Percentiles rank a stretch among this genome's conserved stretches.
Conservation (phyloP, 92 coral and sea anemone genomes). For the Heteractis magnifica region DNA sequence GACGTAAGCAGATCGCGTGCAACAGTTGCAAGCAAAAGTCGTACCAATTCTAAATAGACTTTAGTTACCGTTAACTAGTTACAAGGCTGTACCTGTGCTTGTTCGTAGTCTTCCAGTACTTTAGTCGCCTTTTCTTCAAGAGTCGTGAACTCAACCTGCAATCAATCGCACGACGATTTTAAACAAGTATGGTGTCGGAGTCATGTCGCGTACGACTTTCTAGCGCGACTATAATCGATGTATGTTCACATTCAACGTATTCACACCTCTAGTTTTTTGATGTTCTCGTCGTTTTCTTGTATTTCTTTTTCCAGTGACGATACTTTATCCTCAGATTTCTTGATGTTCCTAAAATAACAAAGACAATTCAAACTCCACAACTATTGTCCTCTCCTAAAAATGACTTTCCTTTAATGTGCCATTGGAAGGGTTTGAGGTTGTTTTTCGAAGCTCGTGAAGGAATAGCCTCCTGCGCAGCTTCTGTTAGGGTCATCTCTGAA, state of each 20-base stretch:
- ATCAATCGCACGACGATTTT: not conserved
- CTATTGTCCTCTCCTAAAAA: too few species aligned
- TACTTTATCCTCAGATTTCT: slow-evolving; percentile 86
- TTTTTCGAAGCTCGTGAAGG: too few species aligned
- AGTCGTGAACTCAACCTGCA: slow-evolving; percentile 63
- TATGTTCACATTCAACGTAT: not conserved
- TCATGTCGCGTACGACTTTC: not conserved
- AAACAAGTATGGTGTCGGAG: not conserved
- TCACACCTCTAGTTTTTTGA: not conserved
- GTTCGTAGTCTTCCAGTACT: slow-evolving; percentile 74
- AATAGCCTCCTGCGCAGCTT: too few species aligned
- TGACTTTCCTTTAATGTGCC: too few species aligned
- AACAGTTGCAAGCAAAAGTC: too few species aligned
- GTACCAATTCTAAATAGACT: too few species aligned
- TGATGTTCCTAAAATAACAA: slow-evolving; percentile 62
- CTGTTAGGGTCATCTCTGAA: too few species aligned
- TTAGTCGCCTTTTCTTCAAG: slow-evolving; percentile 87
- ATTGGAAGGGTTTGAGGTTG: too few species aligned
- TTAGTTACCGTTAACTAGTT: too few species aligned
- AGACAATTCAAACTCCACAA: not conserved
- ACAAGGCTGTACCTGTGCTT: slow-evolving; percentile 67
- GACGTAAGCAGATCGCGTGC: too few species aligned
- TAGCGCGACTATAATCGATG: not conserved
- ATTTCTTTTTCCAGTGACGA: not conserved
- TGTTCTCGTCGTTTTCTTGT: not conserved